Base-by-base conservation (phyloP, 2,888 invertebrate species). In the Lithophane socia region DNA sequence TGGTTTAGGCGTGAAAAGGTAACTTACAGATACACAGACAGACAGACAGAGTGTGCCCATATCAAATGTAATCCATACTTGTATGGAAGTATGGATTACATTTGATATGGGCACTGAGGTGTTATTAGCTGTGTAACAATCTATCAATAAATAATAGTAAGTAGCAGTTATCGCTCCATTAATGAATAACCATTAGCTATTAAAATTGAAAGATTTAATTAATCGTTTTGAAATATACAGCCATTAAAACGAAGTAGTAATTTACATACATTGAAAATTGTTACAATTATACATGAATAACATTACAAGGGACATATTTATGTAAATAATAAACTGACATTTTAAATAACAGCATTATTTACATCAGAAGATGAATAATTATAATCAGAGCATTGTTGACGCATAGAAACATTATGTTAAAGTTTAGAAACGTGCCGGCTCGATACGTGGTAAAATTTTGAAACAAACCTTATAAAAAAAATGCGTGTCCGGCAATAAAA, bases 261-360 rank as follows among this genome's bases (percentile, higher is more conserved):
- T 67, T 63, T 58, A n/a, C 83, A 67, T 77, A 21, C 18, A 44
- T 74, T 74, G 21, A 37, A 52, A 47, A 66, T 67, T 77, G 13
- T 68, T 49, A 37, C 52, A 68, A 47, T n/a, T 47, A 54, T 54
- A 42, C 37, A 64, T 58, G 56, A 52, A 64, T 83, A 58, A 7
- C 18, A 68, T 83, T 64, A 79, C 16, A 54, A 54, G 47, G n/a
- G 49, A 42, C 37, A 66, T 68, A 78, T 83, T 78, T 61, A 78
- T 78, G 64, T 58, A 58, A 52, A 83, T 67, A 24, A 63, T 37
- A 44, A 7, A 67, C 12, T 82, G 0, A n/a, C 3, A 47, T 47
- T 24, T 52, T 18, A n/a, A 58, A 60, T 60, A 16, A 60, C 29
- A 29, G 16, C 29, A 60, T 16, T 7, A 56, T 58, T 64, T n/a